phyloP scores from a whole-genome alignment of 2,113 vertebrate species.

The Caloenas nicobarica region DNA sequence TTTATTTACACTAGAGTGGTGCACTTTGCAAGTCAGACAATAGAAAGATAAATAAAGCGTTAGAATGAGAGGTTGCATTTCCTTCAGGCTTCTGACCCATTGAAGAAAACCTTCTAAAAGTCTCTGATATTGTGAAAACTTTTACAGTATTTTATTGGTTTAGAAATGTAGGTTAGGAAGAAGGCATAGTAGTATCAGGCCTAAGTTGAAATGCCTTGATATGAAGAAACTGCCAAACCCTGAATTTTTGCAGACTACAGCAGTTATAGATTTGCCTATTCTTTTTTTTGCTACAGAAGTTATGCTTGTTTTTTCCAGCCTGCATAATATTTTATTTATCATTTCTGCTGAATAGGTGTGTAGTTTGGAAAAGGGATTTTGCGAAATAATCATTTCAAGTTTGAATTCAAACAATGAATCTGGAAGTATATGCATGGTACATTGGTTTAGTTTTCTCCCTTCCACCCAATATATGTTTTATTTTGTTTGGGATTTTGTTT shows the following conservation, averaged over 20 bases:
- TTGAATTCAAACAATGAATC: slow-evolving; percentile 63
- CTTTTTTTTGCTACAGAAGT: neutral
- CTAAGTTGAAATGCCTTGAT: neutral
- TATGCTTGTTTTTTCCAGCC: neutral
- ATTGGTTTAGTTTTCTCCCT: slow-evolving; percentile 7
- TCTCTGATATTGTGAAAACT: neutral
- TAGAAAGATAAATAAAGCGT: neutral
- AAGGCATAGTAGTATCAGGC: neutral
- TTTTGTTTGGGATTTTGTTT: slow-evolving; percentile 11
- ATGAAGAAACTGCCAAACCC: neutral
- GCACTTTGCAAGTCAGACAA: neutral
- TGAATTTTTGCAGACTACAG: neutral
- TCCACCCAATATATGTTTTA: neutral
- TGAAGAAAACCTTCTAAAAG: neutral
- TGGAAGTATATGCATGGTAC: slow-evolving; percentile 58
- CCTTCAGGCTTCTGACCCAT: neutral
- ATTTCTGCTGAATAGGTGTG: slow-evolving; percentile 77
- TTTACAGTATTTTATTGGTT: neutral
- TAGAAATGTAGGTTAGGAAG: neutral
- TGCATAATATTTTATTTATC: neutral
- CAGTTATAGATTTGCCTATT: neutral
- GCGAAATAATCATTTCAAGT: slow-evolving; percentile 28
- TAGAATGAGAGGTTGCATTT: neutral
- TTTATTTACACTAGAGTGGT: rapidly evolving
- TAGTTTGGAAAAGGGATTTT: slow-evolving; percentile 44